phyloP scores from a whole-genome alignment of 1,140 invertebrate species.

The Cydia pomonella region DNA sequence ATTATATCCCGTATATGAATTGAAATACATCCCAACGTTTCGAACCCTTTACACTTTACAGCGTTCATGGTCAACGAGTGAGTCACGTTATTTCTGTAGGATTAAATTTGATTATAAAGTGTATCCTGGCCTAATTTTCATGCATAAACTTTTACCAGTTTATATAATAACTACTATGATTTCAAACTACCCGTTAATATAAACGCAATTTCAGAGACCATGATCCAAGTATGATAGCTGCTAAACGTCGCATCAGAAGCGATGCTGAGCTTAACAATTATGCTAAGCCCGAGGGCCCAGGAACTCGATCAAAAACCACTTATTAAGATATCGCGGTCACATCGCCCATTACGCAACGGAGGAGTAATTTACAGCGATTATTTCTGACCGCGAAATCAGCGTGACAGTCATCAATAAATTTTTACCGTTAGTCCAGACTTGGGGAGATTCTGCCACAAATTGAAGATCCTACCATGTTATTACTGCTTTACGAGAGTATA shows the following conservation, averaged over 20 bases:
- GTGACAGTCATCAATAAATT: conserved; percentile 69
- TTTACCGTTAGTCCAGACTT: conserved; percentile 56
- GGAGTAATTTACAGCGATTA: conserved; percentile 60
- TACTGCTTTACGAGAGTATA: background rate
- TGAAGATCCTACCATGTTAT: background rate
- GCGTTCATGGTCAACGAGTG: too few species aligned
- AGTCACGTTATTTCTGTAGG: too few species aligned
- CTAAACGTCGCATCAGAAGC: conserved; percentile 33
- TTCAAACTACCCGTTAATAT: background rate
- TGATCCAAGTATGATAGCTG: conserved; percentile 29
- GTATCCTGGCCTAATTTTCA: too few species aligned
- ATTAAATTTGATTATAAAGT: too few species aligned
- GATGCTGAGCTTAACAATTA: conserved; percentile 51
- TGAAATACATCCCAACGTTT: too few species aligned
- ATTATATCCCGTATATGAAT: too few species aligned
- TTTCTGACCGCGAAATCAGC: conserved; percentile 60
- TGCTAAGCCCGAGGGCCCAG: conserved; percentile 57
- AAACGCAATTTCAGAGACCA: conserved; percentile 15
- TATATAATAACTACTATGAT: background rate
- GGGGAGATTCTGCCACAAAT: conserved; percentile 25
- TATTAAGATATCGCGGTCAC: conserved; percentile 77
- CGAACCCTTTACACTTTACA: too few species aligned
- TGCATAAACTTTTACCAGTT: background rate
- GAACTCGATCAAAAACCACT: conserved; percentile 70
- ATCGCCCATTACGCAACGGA: conserved; percentile 52